Percentiles rank a stretch among this genome's conserved stretches.
These are phyloP conservation scores for Fistularia tabacaria DNA, from an alignment of 2,797 vertebrate species.

Conservation along the genomic window DNA sequence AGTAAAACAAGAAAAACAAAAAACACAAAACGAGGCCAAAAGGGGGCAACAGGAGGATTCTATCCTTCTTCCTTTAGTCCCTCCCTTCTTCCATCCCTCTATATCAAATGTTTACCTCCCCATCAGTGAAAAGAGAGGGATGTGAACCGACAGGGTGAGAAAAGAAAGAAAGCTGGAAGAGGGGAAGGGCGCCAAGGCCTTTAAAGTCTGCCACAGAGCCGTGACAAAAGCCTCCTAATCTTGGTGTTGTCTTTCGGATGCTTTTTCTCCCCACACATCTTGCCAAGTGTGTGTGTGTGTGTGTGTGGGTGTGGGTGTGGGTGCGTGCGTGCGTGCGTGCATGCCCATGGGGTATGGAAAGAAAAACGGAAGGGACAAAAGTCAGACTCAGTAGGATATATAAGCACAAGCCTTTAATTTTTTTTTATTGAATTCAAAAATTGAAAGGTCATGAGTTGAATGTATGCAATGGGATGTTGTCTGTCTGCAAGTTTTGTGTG, in stretches of 20 bases:
- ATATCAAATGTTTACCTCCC: slow-evolving; percentile 67
- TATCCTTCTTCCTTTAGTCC: slow-evolving; percentile 53
- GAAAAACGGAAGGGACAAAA: slow-evolving; percentile 23
- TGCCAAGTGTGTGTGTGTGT: slow-evolving; percentile 67
- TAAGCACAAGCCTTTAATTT: slow-evolving; percentile 21
- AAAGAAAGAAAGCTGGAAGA: slow-evolving; percentile 79
- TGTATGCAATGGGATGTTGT: slow-evolving; percentile 23
- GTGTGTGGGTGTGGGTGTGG: slow-evolving; percentile 47
- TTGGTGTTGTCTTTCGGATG: slow-evolving; percentile 80
- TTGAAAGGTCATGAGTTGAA: slow-evolving; percentile 5
- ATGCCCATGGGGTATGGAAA: slow-evolving; percentile 30
- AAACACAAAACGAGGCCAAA: slow-evolving; percentile 60
- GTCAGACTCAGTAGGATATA: slow-evolving; percentile 23
- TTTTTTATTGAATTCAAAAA: too few relatives aligned
- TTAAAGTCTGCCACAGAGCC: slow-evolving; percentile 81
- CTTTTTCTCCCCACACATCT: slow-evolving; percentile 73
- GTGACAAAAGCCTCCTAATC: slow-evolving; percentile 87
- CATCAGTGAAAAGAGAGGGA: slow-evolving; percentile 63
- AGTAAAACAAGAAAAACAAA: slow-evolving; percentile 66
- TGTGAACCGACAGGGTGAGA: slow-evolving; percentile 62
- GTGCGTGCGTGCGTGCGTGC: slow-evolving; percentile 17
- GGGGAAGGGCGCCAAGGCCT: slow-evolving; percentile 79
- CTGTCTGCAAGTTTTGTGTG: slow-evolving; percentile 9
- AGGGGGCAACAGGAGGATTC: slow-evolving; percentile 60
- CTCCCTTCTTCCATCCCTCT: slow-evolving; percentile 34